Conservation (phyloP, 2,888 invertebrate genomes). For the Mimas tiliae region DNA sequence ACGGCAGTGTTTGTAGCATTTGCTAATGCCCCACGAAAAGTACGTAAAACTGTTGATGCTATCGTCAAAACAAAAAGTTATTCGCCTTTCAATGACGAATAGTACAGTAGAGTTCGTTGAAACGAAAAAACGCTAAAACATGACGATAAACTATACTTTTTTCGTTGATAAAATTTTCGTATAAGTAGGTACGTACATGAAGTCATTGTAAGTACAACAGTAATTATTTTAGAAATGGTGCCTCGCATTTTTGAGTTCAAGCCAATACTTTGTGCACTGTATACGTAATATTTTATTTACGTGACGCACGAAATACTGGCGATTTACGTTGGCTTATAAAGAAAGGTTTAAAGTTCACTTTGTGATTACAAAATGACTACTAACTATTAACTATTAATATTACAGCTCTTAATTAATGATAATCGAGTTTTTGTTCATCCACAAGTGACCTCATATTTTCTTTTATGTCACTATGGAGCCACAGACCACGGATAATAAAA, state of each 20-base stretch:
- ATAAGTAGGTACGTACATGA: too few relatives aligned
- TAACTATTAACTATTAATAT: too few relatives aligned
- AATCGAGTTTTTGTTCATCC: too few relatives aligned
- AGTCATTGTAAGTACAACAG: not conserved
- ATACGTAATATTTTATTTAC: not conserved
- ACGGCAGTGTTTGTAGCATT: conserved; percentile 33
- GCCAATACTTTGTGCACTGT: not conserved
- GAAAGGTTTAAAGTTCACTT: not conserved
- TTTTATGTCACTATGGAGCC: too few relatives aligned
- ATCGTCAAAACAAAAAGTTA: conserved; percentile 35
- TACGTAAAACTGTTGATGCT: conserved; percentile 29
- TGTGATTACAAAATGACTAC: conserved; percentile 6
- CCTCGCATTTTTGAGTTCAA: not conserved
- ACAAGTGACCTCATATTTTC: too few relatives aligned
- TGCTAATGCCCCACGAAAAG: conserved; percentile 33
- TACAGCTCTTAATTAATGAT: too few relatives aligned
- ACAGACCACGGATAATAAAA: too few relatives aligned
- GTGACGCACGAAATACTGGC: not conserved
- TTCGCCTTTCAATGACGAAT: conserved; percentile 24
- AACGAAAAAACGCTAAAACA: not conserved
- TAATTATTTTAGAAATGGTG: conserved; percentile 1
- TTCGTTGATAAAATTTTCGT: not conserved
- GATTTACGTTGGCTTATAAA: conserved; percentile 3
- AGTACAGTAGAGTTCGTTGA: not conserved
- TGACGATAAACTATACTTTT: not conserved